These are phyloP conservation scores for Habrosyne pyritoides DNA, from an alignment of 2,888 invertebrate genomes.

Conservation along the genomic window DNA sequence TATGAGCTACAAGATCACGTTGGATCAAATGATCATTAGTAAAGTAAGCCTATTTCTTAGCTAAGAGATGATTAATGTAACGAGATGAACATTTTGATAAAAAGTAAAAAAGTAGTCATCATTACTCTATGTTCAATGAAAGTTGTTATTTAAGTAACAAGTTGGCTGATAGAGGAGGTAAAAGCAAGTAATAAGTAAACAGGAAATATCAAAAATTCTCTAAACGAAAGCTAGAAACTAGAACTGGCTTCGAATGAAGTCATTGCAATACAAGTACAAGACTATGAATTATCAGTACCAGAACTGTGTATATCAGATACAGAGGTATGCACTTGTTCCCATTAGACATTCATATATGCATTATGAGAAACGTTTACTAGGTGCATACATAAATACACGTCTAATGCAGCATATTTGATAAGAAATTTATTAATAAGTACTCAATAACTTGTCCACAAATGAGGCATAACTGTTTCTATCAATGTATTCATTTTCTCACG, in stretches of 20 bases:
- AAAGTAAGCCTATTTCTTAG: not conserved
- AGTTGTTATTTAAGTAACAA: too few species aligned
- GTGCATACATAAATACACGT: conserved; percentile 30
- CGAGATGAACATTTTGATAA: not conserved
- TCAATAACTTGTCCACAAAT: conserved; percentile 4
- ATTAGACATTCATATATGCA: conserved; percentile 51
- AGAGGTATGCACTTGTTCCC: conserved; percentile 33
- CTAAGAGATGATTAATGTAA: not conserved
- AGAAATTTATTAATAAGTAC: conserved; percentile 6
- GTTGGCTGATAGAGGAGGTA: too few species aligned
- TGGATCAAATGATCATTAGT: not conserved
- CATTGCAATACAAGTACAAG: conserved; percentile 14
- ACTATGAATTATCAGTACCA: conserved; percentile 8
- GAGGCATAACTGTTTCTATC: conserved; percentile 6
- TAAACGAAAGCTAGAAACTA: not conserved
- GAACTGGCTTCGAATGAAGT: conserved; percentile 16
- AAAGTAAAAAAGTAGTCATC: not conserved
- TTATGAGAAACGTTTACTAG: conserved; percentile 36
- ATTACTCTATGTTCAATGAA: not conserved
- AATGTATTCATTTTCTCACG: conserved; percentile 5
- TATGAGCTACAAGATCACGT: not conserved
- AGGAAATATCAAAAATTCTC: not conserved
- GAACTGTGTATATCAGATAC: conserved; percentile 26
- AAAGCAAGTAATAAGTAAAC: not conserved
- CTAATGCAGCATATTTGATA: conserved; percentile 22